Conservation (phyloP, 2,797 vertebrate species). For the Presbytis comata region DNA sequence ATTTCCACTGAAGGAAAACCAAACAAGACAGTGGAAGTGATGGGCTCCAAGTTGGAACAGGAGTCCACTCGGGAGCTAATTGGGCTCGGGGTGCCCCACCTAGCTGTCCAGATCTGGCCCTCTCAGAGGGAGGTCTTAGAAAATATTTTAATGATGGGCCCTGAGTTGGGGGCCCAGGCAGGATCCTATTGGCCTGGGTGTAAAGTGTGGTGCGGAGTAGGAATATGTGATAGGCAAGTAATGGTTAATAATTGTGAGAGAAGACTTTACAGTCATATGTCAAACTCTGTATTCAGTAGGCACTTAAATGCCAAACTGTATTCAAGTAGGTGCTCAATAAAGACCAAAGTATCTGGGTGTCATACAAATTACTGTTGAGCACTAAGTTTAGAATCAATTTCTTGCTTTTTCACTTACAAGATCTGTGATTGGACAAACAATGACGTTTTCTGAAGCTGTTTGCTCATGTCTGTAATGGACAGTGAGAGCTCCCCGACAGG, state of each 20-base stretch:
- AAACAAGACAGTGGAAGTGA: background rate
- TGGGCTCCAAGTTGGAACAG: background rate
- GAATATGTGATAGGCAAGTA: background rate
- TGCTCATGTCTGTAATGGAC: background rate
- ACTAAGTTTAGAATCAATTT: background rate
- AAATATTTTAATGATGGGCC: background rate
- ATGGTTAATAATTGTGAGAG: background rate
- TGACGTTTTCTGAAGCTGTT: background rate
- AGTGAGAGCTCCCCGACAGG: background rate
- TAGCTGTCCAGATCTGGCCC: background rate
- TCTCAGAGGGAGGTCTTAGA: background rate
- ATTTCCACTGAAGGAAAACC: background rate
- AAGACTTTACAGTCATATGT: background rate
- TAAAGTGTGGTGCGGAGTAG: background rate
- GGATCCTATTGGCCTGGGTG: background rate
- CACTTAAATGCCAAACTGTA: background rate
- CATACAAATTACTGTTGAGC: background rate
- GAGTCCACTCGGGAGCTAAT: fast-evolving
- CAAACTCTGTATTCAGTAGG: background rate
- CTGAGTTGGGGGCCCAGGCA: background rate
- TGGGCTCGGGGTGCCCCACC: background rate
- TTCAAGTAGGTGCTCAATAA: background rate
- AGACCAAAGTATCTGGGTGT: background rate
- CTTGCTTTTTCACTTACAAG: background rate
- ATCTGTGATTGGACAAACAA: background rate